Conservation (phyloP, 2,797 vertebrate species). For the Darevskia mixta region DNA sequence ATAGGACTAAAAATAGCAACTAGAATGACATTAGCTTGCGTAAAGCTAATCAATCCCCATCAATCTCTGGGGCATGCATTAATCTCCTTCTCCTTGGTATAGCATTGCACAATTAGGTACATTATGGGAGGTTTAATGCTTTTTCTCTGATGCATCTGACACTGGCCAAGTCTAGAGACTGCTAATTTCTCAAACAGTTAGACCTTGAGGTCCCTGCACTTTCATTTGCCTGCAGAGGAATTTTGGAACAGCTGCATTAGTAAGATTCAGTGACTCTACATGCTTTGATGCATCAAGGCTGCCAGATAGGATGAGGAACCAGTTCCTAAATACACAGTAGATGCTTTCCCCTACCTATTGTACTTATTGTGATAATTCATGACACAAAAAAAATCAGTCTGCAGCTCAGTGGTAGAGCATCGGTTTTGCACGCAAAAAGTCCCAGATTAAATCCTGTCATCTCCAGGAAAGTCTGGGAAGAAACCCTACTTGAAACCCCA, state of each 20-base stretch:
- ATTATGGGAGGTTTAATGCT: constrained; percentile 60
- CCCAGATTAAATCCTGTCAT: no score
- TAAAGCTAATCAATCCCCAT: constrained; percentile 69
- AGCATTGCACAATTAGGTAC: constrained; percentile 65
- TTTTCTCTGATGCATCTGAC: neutral
- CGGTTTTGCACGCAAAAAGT: no score
- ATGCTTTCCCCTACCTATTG: neutral
- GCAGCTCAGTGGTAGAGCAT: neutral
- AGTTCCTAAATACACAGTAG: constrained; percentile 13
- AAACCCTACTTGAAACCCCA: no score
- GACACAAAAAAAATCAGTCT: neutral
- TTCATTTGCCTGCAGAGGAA: constrained; percentile 42
- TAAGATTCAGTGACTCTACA: neutral
- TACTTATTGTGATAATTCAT: neutral
- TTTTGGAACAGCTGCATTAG: constrained; percentile 52
- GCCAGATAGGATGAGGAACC: constrained; percentile 9
- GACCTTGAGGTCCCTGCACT: constrained; percentile 51
- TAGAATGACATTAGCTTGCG: constrained; percentile 65
- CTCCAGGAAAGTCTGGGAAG: no score
- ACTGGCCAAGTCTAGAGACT: constrained; percentile 47
- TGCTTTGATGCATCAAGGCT: constrained; percentile 42
- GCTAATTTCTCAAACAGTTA: constrained; percentile 49
- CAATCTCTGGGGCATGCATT: constrained; percentile 48
- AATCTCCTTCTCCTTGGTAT: constrained; percentile 56
- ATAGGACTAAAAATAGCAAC: constrained; percentile 64